Evolutionary conservation across 2,113 vertebrate genomes (phyloP).

Genomic region (Sitta europaea): DNA sequence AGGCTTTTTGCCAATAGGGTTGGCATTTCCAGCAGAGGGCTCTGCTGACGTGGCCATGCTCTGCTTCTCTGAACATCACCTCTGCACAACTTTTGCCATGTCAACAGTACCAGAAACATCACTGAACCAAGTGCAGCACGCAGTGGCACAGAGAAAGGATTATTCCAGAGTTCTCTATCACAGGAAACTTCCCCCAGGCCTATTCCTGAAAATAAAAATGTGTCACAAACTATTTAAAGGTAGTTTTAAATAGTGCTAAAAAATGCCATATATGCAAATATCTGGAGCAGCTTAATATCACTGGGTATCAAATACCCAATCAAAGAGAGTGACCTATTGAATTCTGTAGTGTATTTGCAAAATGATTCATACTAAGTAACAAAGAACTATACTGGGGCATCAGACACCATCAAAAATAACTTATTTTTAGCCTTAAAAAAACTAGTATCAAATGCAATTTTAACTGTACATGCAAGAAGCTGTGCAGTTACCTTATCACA

Average conservation of each 20-base stretch:
- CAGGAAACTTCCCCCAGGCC: neutral
- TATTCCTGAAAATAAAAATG: neutral
- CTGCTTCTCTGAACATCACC: neutral
- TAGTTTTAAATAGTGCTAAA: neutral
- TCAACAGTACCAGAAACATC: neutral
- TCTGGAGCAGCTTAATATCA: neutral
- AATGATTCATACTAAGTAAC: neutral
- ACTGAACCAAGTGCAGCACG: neutral
- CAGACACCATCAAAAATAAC: neutral
- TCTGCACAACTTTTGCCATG: neutral
- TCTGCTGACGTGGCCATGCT: constrained; percentile 15
- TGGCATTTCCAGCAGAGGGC: constrained; percentile 51
- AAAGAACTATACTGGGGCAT: neutral
- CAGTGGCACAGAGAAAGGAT: neutral
- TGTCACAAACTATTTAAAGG: neutral
- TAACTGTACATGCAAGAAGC: neutral
- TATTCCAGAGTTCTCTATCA: neutral
- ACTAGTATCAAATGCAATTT: neutral
- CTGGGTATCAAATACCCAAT: neutral
- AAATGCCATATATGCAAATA: neutral
- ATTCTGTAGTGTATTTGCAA: neutral
- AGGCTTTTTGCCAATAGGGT: neutral
- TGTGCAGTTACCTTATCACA: neutral
- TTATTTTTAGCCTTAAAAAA: neutral
- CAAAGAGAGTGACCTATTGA: neutral